Evolutionary conservation across 2,797 vertebrate genomes (phyloP).

Genomic region (Platyrinchus mystaceus): DNA sequence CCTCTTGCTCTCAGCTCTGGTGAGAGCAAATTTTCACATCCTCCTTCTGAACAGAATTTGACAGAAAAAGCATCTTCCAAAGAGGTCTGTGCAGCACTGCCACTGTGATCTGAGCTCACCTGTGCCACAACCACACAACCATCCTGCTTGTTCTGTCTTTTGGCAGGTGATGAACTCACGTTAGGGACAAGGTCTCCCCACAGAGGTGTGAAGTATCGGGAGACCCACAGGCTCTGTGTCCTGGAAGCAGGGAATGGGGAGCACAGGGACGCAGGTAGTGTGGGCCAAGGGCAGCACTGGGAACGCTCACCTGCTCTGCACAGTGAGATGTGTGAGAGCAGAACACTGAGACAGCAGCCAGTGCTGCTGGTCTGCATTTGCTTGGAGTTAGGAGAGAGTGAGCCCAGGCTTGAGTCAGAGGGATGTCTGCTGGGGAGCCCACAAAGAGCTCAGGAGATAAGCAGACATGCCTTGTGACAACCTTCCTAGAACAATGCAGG

Average conservation of each 20-base stretch:
- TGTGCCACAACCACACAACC: rapidly evolving
- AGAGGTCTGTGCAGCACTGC: not conserved
- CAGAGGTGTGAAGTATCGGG: rapidly evolving
- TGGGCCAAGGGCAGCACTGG: not conserved
- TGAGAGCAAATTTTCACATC: not conserved
- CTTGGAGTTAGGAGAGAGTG: not conserved
- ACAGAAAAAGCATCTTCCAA: not conserved
- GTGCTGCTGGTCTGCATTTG: not conserved
- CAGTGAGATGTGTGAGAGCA: not conserved
- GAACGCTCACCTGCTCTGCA: not conserved
- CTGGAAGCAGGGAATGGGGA: rapidly evolving
- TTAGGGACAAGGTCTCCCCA: rapidly evolving
- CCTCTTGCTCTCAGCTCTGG: not conserved
- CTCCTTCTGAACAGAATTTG: not conserved
- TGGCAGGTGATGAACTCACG: rapidly evolving
- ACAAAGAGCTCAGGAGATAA: not conserved
- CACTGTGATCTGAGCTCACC: not conserved
- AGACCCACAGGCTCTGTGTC: rapidly evolving
- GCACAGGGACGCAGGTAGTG: too few species aligned
- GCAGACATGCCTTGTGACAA: not conserved
- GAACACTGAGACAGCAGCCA: not conserved
- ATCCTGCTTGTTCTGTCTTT: not conserved
- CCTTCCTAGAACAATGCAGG: not conserved
- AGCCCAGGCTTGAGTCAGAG: not conserved
- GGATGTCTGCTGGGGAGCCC: not conserved